A percentile compares a stretch with the other conserved stretches of the same genome.
phyloP scores from a whole-genome alignment of 2,888 invertebrate genomes.

The Mythimna loreyi region DNA sequence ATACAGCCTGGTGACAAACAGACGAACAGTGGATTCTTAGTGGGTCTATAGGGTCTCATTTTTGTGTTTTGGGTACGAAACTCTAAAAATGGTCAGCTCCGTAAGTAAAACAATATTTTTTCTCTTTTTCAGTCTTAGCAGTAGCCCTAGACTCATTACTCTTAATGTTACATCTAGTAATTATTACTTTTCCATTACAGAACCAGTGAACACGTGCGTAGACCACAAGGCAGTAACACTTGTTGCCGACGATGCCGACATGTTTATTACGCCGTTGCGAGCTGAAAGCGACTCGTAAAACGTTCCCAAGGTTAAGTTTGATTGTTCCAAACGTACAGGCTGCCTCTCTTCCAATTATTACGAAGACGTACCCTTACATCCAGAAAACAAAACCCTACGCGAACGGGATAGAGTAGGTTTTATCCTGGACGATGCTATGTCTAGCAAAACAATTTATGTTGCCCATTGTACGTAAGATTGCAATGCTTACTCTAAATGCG shows the following conservation, averaged over 20 bases:
- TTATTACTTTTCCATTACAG: constrained; percentile 55
- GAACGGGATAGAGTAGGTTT: constrained; percentile 41
- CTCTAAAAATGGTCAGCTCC: not conserved
- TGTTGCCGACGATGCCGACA: constrained; percentile 82
- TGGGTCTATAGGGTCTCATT: too few species aligned
- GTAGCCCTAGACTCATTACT: constrained; percentile 19
- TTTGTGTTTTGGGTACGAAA: too few species aligned
- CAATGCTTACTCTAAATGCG: constrained; percentile 75
- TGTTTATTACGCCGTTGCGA: constrained; percentile 79
- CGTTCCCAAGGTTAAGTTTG: constrained; percentile 84
- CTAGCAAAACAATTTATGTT: constrained; percentile 61
- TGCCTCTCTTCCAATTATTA: constrained; percentile 65
- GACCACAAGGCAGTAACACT: constrained; percentile 77
- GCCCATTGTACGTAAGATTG: constrained; percentile 66
- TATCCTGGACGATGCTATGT: constrained; percentile 11
- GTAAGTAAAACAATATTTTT: not conserved
- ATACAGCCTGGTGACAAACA: too few species aligned
- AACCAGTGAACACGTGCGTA: constrained; percentile 69
- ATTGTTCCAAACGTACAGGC: constrained; percentile 78
- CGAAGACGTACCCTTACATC: constrained; percentile 44
- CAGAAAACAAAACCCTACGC: constrained; percentile 45
- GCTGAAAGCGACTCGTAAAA: constrained; percentile 82
- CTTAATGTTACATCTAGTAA: constrained; percentile 28
- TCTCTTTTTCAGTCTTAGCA: constrained; percentile 5
- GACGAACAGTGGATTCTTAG: too few species aligned